Evolutionary conservation across 2,797 vertebrate species (phyloP), one percentile per base, ranked within the genome.

Genomic region (Cottoperca gobio): DNA sequence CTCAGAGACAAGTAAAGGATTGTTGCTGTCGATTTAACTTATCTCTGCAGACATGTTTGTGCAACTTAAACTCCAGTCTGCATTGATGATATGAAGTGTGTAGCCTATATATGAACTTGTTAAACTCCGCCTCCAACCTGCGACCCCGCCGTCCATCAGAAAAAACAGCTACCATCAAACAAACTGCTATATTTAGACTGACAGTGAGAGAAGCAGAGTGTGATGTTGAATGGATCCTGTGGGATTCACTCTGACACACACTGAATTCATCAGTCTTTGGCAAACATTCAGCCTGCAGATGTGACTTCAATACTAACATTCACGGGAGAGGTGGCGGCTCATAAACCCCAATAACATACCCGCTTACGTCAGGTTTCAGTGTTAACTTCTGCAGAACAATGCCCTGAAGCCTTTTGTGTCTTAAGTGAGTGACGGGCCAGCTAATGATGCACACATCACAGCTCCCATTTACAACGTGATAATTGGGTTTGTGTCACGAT

Each of bases 181-280:
- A 71, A 19, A 12, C 40, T 6, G 46, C 76, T 89, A 91, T 85
- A 88, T 90, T 86, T 91, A 89, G 76, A 37, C 70, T 31, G 65
- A 77, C 61, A 53, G 75, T 13, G 2, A 60, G 63, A 28, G 42
- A 62, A 65, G 49, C 42, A 37, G 60, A 45, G 73, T 70, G 61
- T 69, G 69, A 83, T 82, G 74, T 66, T 72, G 48, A 74, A 67
- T 48, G 33, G 58, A 75, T 73, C 75, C 78, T 42, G 74, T 54
- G 82, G 73, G 73, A 86, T 83, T 86, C n/a, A 59, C 58, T 74
- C 52, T 76, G 76, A 77, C 78, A 86, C 65, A 23, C 73, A 60
- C 67, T 54, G 48, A 46, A 53, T 57, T 71, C 67, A 73, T 87
- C 67, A 50, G 52, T 66, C 62, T 67, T 23, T 69, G 78, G 84